These are phyloP conservation scores for Notothenia coriiceps DNA, from an alignment of 2,113 vertebrate genomes.

Conservation along the genomic window DNA sequence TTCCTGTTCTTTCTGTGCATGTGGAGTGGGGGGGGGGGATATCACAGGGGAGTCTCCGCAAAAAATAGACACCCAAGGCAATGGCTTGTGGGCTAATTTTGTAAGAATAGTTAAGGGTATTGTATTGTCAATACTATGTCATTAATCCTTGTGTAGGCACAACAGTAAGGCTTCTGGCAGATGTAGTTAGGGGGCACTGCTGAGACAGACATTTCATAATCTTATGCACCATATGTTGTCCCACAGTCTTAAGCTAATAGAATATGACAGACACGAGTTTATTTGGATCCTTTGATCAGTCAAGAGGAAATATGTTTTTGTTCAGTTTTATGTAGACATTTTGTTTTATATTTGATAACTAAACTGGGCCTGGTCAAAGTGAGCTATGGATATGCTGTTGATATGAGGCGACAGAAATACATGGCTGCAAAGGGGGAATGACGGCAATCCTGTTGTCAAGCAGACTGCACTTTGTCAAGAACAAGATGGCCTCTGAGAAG, in stretches of 20 bases:
- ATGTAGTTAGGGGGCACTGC: conserved; percentile 60
- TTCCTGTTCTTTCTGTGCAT: conserved; percentile 61
- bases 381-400: conserved; percentile 38
- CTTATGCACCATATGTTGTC: conserved; percentile 78
- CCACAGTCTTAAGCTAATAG: conserved; percentile 53
- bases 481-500: conserved; percentile 69
- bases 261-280: conserved; percentile 25
- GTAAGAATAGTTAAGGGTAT: conserved; percentile 3
- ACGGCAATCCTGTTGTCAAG: conserved; percentile 60
- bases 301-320: background rate
- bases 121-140: conserved; percentile 23
- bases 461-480: conserved; percentile 48
- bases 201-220: conserved; percentile 77
- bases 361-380: conserved; percentile 12
- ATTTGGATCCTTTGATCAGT: conserved; percentile 42
- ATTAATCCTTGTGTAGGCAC: conserved; percentile 66
- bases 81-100: conserved; percentile 2
- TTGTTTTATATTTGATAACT: background rate
- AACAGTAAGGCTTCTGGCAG: conserved; percentile 62
- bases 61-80: conserved; percentile 30
- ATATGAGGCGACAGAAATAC: conserved; percentile 61
- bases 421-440: conserved; percentile 52
- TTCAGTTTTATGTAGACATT: conserved; percentile 1
- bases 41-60: conserved; percentile 16
- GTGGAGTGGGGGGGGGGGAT: background rate